Evolutionary conservation across 2,113 vertebrate species (phyloP).

Genomic region (Chroicocephalus ridibundus): DNA sequence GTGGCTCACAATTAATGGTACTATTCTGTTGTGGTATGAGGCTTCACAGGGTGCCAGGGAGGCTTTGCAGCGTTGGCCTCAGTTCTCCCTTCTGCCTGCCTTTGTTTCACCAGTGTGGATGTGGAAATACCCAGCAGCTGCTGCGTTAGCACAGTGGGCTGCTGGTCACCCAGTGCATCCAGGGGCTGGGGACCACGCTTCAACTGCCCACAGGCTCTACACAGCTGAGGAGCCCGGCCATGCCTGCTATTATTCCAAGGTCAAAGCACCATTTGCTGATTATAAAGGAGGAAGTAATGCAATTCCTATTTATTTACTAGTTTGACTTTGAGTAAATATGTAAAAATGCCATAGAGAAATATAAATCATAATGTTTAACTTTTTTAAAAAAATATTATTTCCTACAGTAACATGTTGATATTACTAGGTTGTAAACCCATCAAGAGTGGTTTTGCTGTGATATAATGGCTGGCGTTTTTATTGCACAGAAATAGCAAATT

Average conservation of each 20-base stretch:
- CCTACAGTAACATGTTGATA: background rate
- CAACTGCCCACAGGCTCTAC: background rate
- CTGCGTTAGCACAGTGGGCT: background rate
- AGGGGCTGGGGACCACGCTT: rapidly evolving
- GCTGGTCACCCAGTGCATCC: background rate
- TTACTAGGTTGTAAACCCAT: background rate
- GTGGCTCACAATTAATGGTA: rapidly evolving
- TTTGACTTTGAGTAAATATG: background rate
- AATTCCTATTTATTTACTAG: background rate
- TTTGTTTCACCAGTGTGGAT: background rate
- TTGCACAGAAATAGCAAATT: background rate
- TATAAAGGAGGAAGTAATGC: background rate
- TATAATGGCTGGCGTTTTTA: background rate
- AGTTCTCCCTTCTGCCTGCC: background rate
- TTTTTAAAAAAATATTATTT: background rate
- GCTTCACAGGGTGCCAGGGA: background rate
- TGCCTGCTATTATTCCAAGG: background rate
- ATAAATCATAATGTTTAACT: background rate
- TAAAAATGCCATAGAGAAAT: slow-evolving; percentile 12
- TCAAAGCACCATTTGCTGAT: background rate
- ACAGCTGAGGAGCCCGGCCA: background rate
- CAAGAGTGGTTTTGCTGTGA: background rate
- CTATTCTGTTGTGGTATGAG: background rate
- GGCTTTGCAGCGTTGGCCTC: background rate
- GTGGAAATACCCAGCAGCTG: background rate